phyloP scores from a whole-genome alignment of 1,140 invertebrate genomes.

The Trachymyrmex cornetzi region DNA sequence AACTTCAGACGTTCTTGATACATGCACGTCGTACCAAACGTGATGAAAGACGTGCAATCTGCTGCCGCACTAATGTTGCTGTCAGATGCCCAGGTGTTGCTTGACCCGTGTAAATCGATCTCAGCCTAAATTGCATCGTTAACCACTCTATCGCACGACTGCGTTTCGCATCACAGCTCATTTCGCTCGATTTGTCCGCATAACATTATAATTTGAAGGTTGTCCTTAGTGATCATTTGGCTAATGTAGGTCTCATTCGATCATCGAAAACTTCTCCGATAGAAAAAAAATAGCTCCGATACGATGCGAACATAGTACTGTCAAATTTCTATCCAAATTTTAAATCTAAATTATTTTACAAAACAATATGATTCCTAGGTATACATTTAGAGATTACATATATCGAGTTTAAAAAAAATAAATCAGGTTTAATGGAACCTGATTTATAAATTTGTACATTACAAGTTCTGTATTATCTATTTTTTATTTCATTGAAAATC shows the following conservation, averaged over 20 bases:
- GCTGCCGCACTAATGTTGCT: conserved; percentile 70
- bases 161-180: conserved; percentile 70
- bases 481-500: background rate
- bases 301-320: background rate
- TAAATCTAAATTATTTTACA: background rate
- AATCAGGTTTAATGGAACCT: background rate
- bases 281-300: background rate
- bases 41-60: conserved; percentile 78
- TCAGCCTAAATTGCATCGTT: conserved; percentile 79
- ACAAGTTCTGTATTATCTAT: background rate
- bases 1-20: conserved; percentile 74
- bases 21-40: conserved; percentile 71
- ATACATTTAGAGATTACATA: background rate
- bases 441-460: background rate
- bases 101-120: conserved; percentile 79
- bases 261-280: background rate
- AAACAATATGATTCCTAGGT: background rate
- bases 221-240: background rate
- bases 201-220: conserved; percentile 65
- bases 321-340: background rate
- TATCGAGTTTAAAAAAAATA: background rate
- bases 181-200: conserved; percentile 69
- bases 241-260: background rate
- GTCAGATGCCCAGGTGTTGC: conserved; percentile 73
- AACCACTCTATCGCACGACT: conserved; percentile 75